Evolutionary conservation across 2,888 invertebrate species (phyloP).

Genomic region (Dolichomitus sp.): DNA sequence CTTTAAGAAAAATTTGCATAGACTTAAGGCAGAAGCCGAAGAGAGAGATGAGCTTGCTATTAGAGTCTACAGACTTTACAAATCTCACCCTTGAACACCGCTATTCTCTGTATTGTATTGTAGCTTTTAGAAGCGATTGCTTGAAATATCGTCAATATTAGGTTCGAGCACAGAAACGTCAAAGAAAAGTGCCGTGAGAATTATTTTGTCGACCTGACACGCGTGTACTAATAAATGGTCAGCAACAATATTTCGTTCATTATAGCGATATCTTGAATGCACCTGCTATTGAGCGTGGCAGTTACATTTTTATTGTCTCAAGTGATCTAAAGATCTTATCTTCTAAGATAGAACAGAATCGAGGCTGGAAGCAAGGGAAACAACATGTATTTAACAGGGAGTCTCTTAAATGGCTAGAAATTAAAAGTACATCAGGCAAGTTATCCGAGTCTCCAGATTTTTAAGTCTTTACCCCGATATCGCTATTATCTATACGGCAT

Average conservation of each 20-base stretch:
- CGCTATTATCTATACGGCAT: not conserved
- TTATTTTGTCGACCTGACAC: not conserved
- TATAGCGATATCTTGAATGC: too few relatives aligned
- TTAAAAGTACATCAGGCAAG: too few relatives aligned
- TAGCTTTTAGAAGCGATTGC: not conserved
- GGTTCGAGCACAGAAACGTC: not conserved
- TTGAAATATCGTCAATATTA: not conserved
- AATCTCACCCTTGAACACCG: not conserved
- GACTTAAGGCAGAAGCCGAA: constrained; percentile 4
- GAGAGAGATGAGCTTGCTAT: not conserved
- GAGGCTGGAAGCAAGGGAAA: too few relatives aligned
- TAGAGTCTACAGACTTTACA: not conserved
- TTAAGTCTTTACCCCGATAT: not conserved
- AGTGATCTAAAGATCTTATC: too few relatives aligned
- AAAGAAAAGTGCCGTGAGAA: not conserved
- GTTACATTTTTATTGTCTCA: too few relatives aligned
- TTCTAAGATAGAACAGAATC: too few relatives aligned
- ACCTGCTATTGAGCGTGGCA: too few relatives aligned
- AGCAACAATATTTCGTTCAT: too few relatives aligned
- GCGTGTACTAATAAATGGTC: not conserved
- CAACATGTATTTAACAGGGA: too few relatives aligned
- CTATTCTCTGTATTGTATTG: not conserved
- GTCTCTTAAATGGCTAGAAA: too few relatives aligned
- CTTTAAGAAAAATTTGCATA: constrained; percentile 34
- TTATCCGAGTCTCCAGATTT: not conserved